Conservation (phyloP, 2,888 invertebrate species). For the Blastobasis lacticolella region DNA sequence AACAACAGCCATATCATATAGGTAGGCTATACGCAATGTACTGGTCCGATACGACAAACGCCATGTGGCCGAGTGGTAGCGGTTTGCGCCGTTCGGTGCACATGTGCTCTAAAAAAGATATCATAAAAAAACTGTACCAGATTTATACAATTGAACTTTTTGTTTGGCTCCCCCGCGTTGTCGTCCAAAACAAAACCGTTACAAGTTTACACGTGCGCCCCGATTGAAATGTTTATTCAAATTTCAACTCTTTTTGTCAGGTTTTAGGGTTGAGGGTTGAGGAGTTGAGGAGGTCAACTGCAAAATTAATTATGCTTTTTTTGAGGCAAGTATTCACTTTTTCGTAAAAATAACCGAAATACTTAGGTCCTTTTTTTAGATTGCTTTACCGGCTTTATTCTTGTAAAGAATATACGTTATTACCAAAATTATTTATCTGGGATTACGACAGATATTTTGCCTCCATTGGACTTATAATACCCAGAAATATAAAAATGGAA, state of each 20-base stretch:
- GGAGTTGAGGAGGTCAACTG: neutral
- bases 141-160: slow-evolving; percentile 34
- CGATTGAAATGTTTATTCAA: neutral
- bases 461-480: too few species aligned
- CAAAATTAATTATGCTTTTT: too few species aligned
- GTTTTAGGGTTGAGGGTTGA: neutral
- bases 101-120: slow-evolving; percentile 22
- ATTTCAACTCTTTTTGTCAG: neutral
- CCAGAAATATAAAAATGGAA: too few species aligned
- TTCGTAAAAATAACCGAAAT: slow-evolving; percentile 3
- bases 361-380: slow-evolving; percentile 4
- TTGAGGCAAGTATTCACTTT: neutral
- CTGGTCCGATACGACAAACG: too few species aligned
- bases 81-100: slow-evolving; percentile 13
- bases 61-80: slow-evolving; percentile 5
- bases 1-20: too few species aligned
- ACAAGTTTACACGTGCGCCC: neutral
- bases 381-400: neutral
- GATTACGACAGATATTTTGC: too few species aligned
- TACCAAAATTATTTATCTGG: too few species aligned
- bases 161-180: slow-evolving; percentile 35
- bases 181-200: slow-evolving; percentile 26
- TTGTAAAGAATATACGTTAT: too few species aligned
- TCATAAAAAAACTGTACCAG: slow-evolving; percentile 29
- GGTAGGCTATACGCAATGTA: too few species aligned